Evolutionary conservation across 2,113 vertebrate genomes (phyloP).

Genomic region (Ovibos moschatus): DNA sequence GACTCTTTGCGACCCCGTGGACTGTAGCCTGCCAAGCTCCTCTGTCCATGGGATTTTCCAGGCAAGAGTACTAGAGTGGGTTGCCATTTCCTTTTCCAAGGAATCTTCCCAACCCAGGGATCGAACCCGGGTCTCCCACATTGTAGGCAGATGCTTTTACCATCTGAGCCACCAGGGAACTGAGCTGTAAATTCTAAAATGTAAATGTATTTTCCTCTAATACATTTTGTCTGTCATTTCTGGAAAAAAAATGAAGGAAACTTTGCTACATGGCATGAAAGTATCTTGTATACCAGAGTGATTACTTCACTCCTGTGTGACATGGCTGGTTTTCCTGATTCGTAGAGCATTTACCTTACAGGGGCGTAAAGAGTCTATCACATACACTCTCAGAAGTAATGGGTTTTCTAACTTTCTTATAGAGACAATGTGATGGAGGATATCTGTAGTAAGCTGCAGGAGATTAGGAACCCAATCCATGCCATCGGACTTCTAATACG

Average conservation of each 20-base stretch:
- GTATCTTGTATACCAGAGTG: background rate
- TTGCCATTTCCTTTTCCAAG: no score
- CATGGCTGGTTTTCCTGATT: background rate
- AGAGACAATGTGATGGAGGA: constrained; percentile 90
- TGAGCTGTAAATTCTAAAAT: background rate
- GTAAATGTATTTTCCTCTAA: background rate
- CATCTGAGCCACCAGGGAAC: background rate
- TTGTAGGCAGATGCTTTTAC: no score
- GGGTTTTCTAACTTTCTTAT: background rate
- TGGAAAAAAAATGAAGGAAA: background rate
- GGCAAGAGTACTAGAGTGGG: no score
- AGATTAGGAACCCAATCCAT: constrained; percentile 86
- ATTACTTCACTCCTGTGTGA: background rate
- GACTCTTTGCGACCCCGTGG: no score
- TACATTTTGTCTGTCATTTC: background rate
- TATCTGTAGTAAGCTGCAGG: constrained; percentile 93
- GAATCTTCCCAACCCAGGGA: no score
- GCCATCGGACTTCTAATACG: constrained; percentile 89
- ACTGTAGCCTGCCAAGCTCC: no score
- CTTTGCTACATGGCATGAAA: background rate
- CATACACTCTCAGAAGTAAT: background rate
- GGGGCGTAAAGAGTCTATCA: background rate
- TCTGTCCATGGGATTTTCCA: no score
- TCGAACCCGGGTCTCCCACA: no score
- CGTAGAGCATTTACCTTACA: background rate